Conservation (phyloP, 1,140 invertebrate genomes). For the Camponotus pennsylvanicus region DNA sequence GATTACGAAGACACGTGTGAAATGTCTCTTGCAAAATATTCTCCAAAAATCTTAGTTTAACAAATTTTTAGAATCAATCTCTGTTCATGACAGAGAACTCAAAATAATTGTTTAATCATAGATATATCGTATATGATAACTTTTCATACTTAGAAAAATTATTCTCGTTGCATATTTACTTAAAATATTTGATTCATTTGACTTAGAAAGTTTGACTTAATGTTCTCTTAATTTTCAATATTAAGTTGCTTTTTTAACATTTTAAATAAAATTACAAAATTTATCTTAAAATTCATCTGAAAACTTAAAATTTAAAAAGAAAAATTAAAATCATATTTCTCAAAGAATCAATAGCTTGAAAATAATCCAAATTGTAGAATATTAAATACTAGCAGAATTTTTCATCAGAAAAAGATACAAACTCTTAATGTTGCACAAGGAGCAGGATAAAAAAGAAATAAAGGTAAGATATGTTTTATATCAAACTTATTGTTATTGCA, state of each 20-base stretch:
- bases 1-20: neutral
- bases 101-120: neutral
- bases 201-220: neutral
- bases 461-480: slow-evolving; percentile 57
- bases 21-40: neutral
- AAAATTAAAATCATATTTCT: neutral
- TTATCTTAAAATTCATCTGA: neutral
- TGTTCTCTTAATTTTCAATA: neutral
- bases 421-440: neutral
- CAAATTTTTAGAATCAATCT: neutral
- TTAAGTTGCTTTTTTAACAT: neutral
- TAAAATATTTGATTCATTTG: neutral
- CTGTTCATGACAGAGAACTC: neutral
- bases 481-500: slow-evolving; percentile 62
- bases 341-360: neutral
- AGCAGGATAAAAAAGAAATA: slow-evolving; percentile 45
- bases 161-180: neutral
- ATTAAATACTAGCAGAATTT: neutral
- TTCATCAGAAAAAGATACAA: neutral
- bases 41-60: neutral
- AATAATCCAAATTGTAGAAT: neutral
- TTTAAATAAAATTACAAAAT: neutral
- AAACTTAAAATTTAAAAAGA: neutral
- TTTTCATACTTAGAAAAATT: neutral
- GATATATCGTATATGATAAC: neutral